Evolutionary conservation across 2,888 invertebrate species (phyloP), one percentile per base, ranked within the genome.

Genomic region (Xestia rhomboidea): DNA sequence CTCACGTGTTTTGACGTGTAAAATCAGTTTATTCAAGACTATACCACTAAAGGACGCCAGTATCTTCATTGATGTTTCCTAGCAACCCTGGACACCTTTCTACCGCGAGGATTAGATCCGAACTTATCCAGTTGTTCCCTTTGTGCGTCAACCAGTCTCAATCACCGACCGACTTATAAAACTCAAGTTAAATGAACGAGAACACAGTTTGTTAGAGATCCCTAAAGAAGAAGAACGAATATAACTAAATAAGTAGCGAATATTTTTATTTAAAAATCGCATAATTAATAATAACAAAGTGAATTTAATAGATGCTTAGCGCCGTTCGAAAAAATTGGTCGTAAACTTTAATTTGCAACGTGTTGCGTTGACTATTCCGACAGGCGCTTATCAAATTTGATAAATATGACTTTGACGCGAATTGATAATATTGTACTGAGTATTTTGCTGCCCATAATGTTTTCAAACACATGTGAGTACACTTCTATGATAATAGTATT

Each of bases 101-200:
- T 85, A 89, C 83, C 24, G 11, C 64, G 84, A 78, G 80, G 75
- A 89, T 89, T 89, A 86, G 82, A 93, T 84, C 93, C 88, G 90
- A 91, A 88, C 82, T 72, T 75, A 92, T 85, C 93, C 91, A 89
- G 92, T 91, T 92, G 79, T 38, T 76, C 88, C 90, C 89, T 93
- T 92, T 91, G 91, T 91, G 73, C 77, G 74, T 68, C 66, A 77
- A 72, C 70, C 62, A 81, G 76, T 77, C 87, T 81, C 90, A 91
- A 90, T 88, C 80, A 79, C 76, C 85, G 88, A 72, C 87, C 88
- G 89, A 83, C 90, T 93, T 94, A 94, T 93, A 95, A 49, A 92
- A 91, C 89, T 90, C 89, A 87, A 81, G 88, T 87, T 84, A 88
- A 87, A 81, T 81, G 83, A 82, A 70, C 78, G 67, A 73, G 64